Conservation (phyloP, 1,140 invertebrate species). For the Drosophila trapezifrons region DNA sequence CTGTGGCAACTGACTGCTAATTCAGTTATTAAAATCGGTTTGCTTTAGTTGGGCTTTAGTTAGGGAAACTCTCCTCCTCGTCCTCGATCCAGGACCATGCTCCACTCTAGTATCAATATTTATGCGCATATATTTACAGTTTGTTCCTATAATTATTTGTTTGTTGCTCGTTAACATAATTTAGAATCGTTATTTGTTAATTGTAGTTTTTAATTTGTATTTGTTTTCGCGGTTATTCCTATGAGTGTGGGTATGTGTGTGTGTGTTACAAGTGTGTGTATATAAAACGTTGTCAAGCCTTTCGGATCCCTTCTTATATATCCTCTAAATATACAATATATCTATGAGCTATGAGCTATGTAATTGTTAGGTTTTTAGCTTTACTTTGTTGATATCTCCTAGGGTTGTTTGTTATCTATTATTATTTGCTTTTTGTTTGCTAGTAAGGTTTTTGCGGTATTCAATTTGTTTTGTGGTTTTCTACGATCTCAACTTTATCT, state of each 20-base stretch:
- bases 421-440: slow-evolving; percentile 72
- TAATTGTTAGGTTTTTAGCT: slow-evolving; percentile 65
- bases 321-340: slow-evolving; percentile 11
- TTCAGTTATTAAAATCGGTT: slow-evolving; percentile 14
- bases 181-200: slow-evolving; percentile 50
- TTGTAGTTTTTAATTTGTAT: slow-evolving; percentile 24
- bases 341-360: slow-evolving; percentile 56
- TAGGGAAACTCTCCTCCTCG: slow-evolving; percentile 2
- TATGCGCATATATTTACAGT: slow-evolving; percentile 27
- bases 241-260: slow-evolving; percentile 55
- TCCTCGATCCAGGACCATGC: neutral
- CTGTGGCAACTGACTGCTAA: neutral
- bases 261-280: slow-evolving; percentile 44
- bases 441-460: slow-evolving; percentile 80
- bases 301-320: neutral
- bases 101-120: slow-evolving; percentile 25
- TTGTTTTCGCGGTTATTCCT: slow-evolving; percentile 55
- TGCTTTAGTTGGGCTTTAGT: slow-evolving; percentile 11
- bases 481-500: slow-evolving; percentile 21
- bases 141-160: slow-evolving; percentile 48
- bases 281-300: slow-evolving; percentile 32
- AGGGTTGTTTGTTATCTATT: slow-evolving; percentile 38
- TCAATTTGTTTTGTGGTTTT: slow-evolving; percentile 56
- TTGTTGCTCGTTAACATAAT: slow-evolving; percentile 46
- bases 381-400: slow-evolving; percentile 52